These are phyloP conservation scores for Gryon sp. DNA, from an alignment of 1,140 invertebrate genomes.

Conservation along the genomic window DNA sequence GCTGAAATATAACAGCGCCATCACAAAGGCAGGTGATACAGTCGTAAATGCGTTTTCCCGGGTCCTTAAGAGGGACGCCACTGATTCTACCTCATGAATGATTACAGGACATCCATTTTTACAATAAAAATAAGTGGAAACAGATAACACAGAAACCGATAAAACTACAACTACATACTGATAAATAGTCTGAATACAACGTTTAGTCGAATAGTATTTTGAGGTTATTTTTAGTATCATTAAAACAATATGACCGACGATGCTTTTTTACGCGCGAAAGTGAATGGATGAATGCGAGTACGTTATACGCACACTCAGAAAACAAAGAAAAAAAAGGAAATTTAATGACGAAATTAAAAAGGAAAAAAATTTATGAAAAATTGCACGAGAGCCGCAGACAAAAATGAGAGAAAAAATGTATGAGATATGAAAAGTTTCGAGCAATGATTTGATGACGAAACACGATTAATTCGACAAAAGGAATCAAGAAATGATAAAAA, in stretches of 20 bases:
- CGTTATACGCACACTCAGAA: constrained; percentile 52
- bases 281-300: constrained; percentile 58
- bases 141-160: constrained; percentile 51
- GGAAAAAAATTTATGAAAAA: constrained; percentile 1
- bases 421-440: constrained; percentile 11
- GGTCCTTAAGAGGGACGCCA: constrained; percentile 67
- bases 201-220: constrained; percentile 45
- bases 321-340: constrained; percentile 8
- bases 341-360: not conserved
- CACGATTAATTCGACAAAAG: no score
- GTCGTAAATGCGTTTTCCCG: constrained; percentile 16
- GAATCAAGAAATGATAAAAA: no score
- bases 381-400: constrained; percentile 16
- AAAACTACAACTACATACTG: constrained; percentile 18
- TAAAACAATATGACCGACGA: constrained; percentile 29
- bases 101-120: constrained; percentile 60
- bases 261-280: constrained; percentile 51
- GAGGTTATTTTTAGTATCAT: constrained; percentile 34
- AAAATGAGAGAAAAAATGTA: no score
- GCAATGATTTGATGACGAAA: constrained; percentile 12
- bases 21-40: no score
- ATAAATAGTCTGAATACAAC: constrained; percentile 39
- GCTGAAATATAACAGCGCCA: no score
- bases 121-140: no score
- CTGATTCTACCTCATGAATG: constrained; percentile 73